These are phyloP conservation scores for Lonchura striata DNA, from an alignment of 2,113 vertebrate genomes.

Conservation along the genomic window DNA sequence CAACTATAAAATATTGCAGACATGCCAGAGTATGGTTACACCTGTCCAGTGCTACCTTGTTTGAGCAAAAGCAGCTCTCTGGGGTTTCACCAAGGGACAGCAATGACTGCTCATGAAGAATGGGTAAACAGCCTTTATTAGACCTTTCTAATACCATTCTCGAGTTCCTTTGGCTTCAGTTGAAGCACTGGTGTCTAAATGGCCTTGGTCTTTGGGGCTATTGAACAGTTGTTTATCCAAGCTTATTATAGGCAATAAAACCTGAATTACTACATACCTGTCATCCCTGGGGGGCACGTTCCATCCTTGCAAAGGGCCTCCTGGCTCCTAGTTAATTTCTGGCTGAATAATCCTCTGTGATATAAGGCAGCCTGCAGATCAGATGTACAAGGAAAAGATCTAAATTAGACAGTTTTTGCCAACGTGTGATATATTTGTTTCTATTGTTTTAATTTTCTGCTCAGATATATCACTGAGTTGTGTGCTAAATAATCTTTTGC, in stretches of 20 bases:
- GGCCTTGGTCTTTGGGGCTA: not conserved
- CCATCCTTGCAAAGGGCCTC: constrained; percentile 32
- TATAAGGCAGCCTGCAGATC: not conserved
- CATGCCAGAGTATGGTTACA: not conserved
- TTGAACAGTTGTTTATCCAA: constrained; percentile 56
- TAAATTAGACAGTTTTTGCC: not conserved
- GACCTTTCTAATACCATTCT: not conserved
- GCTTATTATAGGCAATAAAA: constrained; percentile 61
- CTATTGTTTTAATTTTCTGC: not conserved
- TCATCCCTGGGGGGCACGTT: constrained; percentile 21
- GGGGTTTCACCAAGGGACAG: not conserved
- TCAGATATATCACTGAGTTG: not conserved
- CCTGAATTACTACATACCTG: constrained; percentile 61
- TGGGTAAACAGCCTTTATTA: not conserved
- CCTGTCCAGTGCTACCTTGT: not conserved
- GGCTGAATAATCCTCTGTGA: not conserved
- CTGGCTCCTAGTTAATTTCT: not conserved
- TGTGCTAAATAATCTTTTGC: not conserved
- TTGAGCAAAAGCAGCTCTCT: not conserved
- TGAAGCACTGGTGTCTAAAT: constrained; percentile 15
- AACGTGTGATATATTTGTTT: not conserved
- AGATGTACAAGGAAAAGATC: not conserved
- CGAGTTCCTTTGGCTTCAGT: not conserved
- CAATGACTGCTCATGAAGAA: not conserved
- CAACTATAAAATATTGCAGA: not conserved